Conservation (phyloP, 2,797 vertebrate genomes). For the Amniataba percoides region DNA sequence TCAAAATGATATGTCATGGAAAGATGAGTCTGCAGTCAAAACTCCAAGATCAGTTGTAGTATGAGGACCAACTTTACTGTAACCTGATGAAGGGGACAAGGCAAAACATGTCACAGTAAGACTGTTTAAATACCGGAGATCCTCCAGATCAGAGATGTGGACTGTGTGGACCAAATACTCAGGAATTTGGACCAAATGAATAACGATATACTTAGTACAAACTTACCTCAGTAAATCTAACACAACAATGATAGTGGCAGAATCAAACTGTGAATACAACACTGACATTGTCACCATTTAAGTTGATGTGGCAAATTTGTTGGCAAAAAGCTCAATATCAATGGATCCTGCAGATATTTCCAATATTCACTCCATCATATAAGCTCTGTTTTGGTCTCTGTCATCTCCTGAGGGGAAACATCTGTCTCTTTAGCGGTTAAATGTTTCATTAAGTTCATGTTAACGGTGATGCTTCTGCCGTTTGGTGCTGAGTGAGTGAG, state of each 20-base stretch:
- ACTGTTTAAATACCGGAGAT: not conserved
- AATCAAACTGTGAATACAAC: not conserved
- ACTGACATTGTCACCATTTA: not conserved
- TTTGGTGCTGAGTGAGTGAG: not conserved
- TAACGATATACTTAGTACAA: not conserved
- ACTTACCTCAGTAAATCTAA: not conserved
- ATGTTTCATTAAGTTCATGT: not conserved
- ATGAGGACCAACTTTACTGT: not conserved
- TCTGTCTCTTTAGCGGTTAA: not conserved
- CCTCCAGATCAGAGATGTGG: not conserved
- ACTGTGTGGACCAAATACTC: not conserved
- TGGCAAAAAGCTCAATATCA: not conserved
- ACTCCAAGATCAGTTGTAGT: not conserved
- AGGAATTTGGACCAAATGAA: not conserved
- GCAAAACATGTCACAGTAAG: not conserved
- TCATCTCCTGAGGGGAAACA: not conserved
- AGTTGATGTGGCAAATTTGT: not conserved
- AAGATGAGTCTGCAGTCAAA: not conserved
- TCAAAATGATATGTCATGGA: not conserved
- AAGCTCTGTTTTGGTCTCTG: not conserved
- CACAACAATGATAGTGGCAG: not conserved
- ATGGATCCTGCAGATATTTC: not conserved
- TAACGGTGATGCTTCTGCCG: not conserved
- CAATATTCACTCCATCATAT: not conserved
- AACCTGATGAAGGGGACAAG: not conserved